Evolutionary conservation across 2,888 invertebrate genomes (phyloP), one percentile per base, ranked within the genome.

Genomic region (Anarsia innoxiella): DNA sequence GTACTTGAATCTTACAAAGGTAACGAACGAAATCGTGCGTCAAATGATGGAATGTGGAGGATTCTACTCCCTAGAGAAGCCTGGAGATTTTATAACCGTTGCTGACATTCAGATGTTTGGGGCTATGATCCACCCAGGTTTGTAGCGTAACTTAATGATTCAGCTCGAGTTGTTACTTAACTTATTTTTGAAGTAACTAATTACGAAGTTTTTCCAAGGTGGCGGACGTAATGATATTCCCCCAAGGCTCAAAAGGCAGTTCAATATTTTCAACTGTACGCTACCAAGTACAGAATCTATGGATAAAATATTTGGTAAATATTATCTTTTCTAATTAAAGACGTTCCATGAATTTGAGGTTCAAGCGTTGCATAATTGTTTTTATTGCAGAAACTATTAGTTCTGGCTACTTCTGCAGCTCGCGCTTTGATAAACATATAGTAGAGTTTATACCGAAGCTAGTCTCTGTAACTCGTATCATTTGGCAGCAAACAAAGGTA

Each of bases 181-280:
- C n/a, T n/a, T n/a, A n/a, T n/a, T n/a, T n/a, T n/a, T n/a, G n/a
- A n/a, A n/a, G n/a, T n/a, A n/a, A n/a, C n/a, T n/a, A n/a, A n/a
- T n/a, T n/a, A n/a, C n/a, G n/a, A n/a, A n/a, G n/a, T n/a, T n/a
- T n/a, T n/a, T n/a, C n/a, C n/a, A n/a, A 84, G 84, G 96, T 37
- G 96, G 96, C 27, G 96, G 96, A 1, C 86, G 96, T 49, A 96
- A 96, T 58, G 96, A 96, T 62, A 91, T 96, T 47, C 95, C 96
- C 0, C 91, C 94, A 46, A 87, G 96, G 36, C 74, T 96, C 25
- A 96, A 96, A 69, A 86, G 96, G 39, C 94, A 94, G 50, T 94
- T 95, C 61, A 90, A 90, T 55, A 89, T 95, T 39, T 96, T 95
- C 64, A 96, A 96, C 70, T 96, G 95, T 56, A 94, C 95, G 0